Percentiles rank a stretch among this genome's conserved stretches.
These are phyloP conservation scores for Pemphigus obesinymphae DNA, from an alignment of 1,140 invertebrate genomes.

Conservation along the genomic window DNA sequence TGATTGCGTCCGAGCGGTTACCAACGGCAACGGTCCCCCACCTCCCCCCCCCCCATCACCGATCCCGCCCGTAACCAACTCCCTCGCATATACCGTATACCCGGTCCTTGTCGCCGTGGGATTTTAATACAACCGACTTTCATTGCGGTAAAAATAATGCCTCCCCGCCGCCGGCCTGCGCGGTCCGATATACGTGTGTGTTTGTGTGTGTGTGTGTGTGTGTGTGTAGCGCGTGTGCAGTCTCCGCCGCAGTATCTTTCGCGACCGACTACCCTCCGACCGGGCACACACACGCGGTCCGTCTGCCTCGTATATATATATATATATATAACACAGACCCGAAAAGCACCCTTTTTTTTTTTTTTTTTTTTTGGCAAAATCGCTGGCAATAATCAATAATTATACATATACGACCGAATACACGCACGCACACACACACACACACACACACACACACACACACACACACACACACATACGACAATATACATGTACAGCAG, in stretches of 20 bases:
- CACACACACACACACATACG: background rate
- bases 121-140: constrained; percentile 32
- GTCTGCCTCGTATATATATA: background rate
- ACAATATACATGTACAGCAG: background rate
- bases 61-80: background rate
- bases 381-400: constrained; percentile 39
- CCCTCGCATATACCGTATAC: background rate
- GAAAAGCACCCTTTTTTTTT: constrained; percentile 11
- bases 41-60: background rate
- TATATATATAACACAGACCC: too few relatives aligned
- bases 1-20: constrained; percentile 39
- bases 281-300: background rate
- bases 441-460: background rate
- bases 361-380: too few relatives aligned
- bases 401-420: constrained; percentile 14
- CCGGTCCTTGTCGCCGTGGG: background rate
- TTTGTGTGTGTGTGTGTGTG: too few relatives aligned
- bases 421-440: background rate
- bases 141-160: constrained; percentile 39
- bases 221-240: background rate
- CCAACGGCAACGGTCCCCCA: constrained; percentile 25
- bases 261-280: background rate
- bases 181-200: background rate
- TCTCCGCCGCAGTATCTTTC: background rate
- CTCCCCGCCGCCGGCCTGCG: background rate